Conservation (phyloP, 2,888 invertebrate genomes). For the Epinotia ramella region DNA sequence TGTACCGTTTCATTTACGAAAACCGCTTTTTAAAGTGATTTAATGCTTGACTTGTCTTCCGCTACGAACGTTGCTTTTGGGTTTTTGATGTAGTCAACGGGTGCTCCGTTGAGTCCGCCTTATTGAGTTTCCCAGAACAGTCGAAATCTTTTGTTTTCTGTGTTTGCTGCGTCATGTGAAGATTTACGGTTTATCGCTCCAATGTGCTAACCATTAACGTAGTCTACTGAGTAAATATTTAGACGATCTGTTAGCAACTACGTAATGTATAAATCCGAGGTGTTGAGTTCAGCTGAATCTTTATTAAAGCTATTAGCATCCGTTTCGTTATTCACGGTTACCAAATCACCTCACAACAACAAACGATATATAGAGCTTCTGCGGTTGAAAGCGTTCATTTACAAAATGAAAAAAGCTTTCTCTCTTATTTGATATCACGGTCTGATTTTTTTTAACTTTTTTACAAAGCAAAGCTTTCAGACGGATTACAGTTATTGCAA, state of each 20-base stretch:
- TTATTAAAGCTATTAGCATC: slow-evolving; percentile 35
- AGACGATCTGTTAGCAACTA: slow-evolving; percentile 31
- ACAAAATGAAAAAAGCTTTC: slow-evolving; percentile 36
- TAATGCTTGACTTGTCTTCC: slow-evolving; percentile 38
- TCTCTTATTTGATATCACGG: slow-evolving; percentile 31
- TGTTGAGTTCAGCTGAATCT: slow-evolving; percentile 33
- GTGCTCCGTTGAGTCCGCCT: too few relatives aligned
- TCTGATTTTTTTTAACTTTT: slow-evolving; percentile 22
- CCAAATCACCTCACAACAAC: slow-evolving; percentile 36
- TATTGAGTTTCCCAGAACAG: slow-evolving; percentile 6
- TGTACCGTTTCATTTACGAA: slow-evolving; percentile 36
- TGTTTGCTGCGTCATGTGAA: slow-evolving; percentile 10
- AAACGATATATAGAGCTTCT: slow-evolving; percentile 25
- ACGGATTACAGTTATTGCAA: slow-evolving; percentile 20
- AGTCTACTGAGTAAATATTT: slow-evolving; percentile 37
- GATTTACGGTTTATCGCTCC: slow-evolving; percentile 30
- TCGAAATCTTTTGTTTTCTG: slow-evolving; percentile 21
- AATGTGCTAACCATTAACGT: slow-evolving; percentile 37
- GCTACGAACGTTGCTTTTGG: slow-evolving; percentile 15
- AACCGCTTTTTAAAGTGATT: slow-evolving; percentile 40
- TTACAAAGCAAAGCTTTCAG: slow-evolving; percentile 36
- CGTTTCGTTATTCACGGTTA: slow-evolving; percentile 35
- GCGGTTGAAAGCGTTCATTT: slow-evolving; percentile 17
- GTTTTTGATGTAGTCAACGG: slow-evolving; percentile 5
- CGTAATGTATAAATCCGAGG: slow-evolving; percentile 36